These are phyloP conservation scores for Rhabdomys pumilio DNA, from an alignment of 2,797 vertebrate genomes.

Conservation along the genomic window DNA sequence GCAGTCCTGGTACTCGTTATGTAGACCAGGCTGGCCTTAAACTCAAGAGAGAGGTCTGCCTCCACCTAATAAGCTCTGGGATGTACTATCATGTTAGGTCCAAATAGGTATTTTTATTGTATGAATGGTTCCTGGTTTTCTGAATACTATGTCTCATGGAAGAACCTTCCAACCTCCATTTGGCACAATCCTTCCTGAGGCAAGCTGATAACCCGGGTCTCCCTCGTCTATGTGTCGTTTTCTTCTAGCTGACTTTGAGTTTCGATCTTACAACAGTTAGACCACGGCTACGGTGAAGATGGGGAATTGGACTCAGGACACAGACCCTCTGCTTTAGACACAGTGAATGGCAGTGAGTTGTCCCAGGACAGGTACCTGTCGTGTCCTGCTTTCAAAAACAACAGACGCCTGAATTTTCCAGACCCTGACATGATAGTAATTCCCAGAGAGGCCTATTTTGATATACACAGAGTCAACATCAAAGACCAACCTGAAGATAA, in stretches of 20 bases:
- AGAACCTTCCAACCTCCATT: neutral
- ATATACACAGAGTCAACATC: neutral
- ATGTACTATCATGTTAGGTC: neutral
- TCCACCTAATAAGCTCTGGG: neutral
- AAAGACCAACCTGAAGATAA: neutral
- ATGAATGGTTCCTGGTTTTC: too few species aligned
- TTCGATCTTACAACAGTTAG: neutral
- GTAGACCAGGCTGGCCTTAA: neutral
- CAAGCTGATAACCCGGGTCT: neutral
- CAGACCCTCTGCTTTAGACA: neutral
- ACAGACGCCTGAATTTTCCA: fast-evolving
- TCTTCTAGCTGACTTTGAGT: neutral
- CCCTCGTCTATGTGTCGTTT: neutral
- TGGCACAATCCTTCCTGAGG: neutral
- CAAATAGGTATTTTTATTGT: neutral
- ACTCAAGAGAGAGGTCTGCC: neutral
- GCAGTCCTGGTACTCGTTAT: neutral
- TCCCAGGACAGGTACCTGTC: fast-evolving
- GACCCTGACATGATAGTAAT: fast-evolving
- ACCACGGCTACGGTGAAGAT: too few species aligned
- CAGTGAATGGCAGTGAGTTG: too few species aligned
- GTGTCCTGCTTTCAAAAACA: neutral
- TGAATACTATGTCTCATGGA: neutral
- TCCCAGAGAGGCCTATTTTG: neutral
- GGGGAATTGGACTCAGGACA: fast-evolving